Percentiles rank a stretch among this genome's conserved stretches.
phyloP scores from a whole-genome alignment of 2,113 vertebrate genomes.

The Hippopotamus amphibius region DNA sequence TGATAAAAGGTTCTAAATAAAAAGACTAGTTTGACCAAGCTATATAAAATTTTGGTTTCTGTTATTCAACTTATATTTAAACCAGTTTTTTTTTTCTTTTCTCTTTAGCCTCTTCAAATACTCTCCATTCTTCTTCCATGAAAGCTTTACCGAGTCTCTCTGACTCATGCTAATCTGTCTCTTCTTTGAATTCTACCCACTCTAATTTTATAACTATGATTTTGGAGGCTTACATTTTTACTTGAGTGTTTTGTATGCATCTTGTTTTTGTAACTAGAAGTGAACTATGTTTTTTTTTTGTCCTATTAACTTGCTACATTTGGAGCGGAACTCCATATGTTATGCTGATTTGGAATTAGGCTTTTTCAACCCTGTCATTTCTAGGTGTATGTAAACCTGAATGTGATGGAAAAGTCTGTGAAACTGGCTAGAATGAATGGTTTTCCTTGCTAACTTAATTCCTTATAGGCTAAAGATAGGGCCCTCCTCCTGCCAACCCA shows the following conservation, averaged over 20 bases:
- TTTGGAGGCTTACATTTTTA: conserved; percentile 6
- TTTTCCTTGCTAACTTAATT: conserved; percentile 19
- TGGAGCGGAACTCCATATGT: background rate
- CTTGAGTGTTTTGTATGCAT: background rate
- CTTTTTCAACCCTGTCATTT: background rate
- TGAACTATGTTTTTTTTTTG: background rate
- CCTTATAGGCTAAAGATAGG: background rate
- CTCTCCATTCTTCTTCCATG: background rate
- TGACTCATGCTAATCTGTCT: background rate
- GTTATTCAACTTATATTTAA: background rate
- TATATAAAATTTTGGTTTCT: background rate
- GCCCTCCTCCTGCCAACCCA: rapidly evolving
- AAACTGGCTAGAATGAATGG: background rate
- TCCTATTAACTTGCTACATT: background rate
- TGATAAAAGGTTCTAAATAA: conserved; percentile 19
- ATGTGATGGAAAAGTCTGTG: background rate
- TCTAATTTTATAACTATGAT: background rate
- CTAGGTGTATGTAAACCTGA: background rate
- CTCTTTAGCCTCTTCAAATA: background rate
- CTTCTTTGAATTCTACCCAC: conserved; percentile 21
- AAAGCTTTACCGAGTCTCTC: background rate
- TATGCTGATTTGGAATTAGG: background rate
- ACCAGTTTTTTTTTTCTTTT: background rate
- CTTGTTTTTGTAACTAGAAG: background rate
- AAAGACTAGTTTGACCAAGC: background rate